Evolutionary conservation across 2,888 invertebrate genomes (phyloP).

Genomic region (Cotesia congregata): DNA sequence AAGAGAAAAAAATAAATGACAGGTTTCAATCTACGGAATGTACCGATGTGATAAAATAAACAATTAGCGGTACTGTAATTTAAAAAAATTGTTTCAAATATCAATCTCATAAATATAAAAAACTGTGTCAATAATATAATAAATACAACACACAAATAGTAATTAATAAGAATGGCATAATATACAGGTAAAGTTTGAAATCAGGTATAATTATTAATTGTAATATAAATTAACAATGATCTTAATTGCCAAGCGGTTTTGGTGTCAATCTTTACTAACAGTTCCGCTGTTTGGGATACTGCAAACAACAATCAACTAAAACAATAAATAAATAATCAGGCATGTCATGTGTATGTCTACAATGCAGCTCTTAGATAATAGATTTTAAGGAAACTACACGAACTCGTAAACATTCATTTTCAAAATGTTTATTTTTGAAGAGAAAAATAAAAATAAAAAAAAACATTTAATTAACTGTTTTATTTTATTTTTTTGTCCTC

Average conservation of each 20-base stretch:
- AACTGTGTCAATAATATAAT: constrained; percentile 27
- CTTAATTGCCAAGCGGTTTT: background rate
- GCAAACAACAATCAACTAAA: constrained; percentile 26
- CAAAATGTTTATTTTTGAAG: constrained; percentile 70
- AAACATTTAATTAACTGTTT: background rate
- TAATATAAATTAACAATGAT: constrained; percentile 23
- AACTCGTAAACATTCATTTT: constrained; percentile 68
- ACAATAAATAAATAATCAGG: constrained; percentile 33
- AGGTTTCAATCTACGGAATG: constrained; percentile 48
- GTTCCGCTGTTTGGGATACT: background rate
- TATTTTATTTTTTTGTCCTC: background rate
- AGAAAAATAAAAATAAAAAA: constrained; percentile 52
- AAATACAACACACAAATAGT: constrained; percentile 46
- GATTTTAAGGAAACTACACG: constrained; percentile 3
- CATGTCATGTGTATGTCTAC: constrained; percentile 61
- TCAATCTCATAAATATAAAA: constrained; percentile 31
- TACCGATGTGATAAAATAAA: constrained; percentile 67
- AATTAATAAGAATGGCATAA: constrained; percentile 6
- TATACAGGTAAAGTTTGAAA: background rate
- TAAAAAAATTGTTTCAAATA: constrained; percentile 36
- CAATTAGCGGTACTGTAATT: constrained; percentile 66
- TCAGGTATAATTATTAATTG: background rate
- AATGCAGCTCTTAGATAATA: constrained; percentile 54
- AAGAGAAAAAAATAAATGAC: constrained; percentile 37
- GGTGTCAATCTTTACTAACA: background rate